Conservation (phyloP, 1,140 invertebrate genomes). For the Leptonema lineaticorne region DNA sequence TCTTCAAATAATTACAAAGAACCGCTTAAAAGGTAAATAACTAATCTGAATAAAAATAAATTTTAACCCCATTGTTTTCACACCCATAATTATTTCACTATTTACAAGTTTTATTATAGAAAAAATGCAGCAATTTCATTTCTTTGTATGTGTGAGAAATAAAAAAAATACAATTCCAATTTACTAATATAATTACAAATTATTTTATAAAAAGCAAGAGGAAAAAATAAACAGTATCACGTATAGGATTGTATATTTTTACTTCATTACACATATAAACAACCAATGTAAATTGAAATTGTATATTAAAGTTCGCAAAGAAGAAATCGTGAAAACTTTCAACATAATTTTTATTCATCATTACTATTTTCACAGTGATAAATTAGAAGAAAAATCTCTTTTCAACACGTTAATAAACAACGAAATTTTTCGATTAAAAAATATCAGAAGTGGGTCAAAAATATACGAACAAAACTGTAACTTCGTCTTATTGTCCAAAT, state of each 20-base stretch:
- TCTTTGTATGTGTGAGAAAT: neutral
- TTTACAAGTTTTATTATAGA: slow-evolving; percentile 2
- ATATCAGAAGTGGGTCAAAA: neutral
- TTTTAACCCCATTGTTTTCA: slow-evolving; percentile 15
- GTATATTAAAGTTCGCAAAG: neutral
- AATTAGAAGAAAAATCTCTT: neutral
- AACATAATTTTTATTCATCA: neutral
- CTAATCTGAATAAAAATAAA: slow-evolving; percentile 16
- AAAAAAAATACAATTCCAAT: neutral
- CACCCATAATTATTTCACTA: slow-evolving; percentile 9
- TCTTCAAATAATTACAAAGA: slow-evolving; percentile 19
- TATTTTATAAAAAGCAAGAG: no score
- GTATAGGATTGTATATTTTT: neutral
- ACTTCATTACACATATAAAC: neutral
- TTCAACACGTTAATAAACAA: neutral
- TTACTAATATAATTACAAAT: no score
- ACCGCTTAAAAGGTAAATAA: slow-evolving; percentile 10
- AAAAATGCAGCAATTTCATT: neutral
- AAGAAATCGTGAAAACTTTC: neutral
- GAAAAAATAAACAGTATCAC: neutral
- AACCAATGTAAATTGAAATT: neutral
- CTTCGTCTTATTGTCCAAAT: slow-evolving; percentile 6
- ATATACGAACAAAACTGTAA: neutral
- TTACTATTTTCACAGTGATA: neutral
- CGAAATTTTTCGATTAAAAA: neutral